Percentiles rank a stretch among this genome's conserved stretches.
These are phyloP conservation scores for Laspeyria flexula DNA, from an alignment of 2,888 invertebrate species.

Conservation along the genomic window DNA sequence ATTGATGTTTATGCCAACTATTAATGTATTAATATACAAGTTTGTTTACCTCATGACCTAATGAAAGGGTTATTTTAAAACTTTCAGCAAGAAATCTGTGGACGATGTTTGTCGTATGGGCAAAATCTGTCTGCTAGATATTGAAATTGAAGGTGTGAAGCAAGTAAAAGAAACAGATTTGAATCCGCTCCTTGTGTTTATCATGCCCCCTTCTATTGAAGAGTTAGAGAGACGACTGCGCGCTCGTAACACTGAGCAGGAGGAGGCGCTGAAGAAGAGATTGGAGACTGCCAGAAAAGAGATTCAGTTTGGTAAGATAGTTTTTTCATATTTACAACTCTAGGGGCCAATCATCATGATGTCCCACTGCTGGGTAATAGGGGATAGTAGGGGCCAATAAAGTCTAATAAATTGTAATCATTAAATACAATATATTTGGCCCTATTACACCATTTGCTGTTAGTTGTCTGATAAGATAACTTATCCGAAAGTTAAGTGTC, in stretches of 20 bases:
- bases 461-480: too few relatives aligned
- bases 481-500: too few relatives aligned
- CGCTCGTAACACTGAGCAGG: slow-evolving; percentile 95
- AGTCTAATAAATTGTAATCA: too few relatives aligned
- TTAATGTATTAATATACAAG: neutral
- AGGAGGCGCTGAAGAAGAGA: slow-evolving; percentile 92
- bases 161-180: slow-evolving; percentile 92
- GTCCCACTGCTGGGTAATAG: too few relatives aligned
- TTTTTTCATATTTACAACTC: neutral
- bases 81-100: slow-evolving; percentile 93
- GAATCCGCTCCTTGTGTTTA: slow-evolving; percentile 94
- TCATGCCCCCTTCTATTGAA: slow-evolving; percentile 95
- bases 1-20: too few relatives aligned
- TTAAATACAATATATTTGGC: too few relatives aligned
- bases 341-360: too few relatives aligned
- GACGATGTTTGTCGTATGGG: slow-evolving; percentile 92
- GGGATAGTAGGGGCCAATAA: too few relatives aligned
- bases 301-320: slow-evolving; percentile 91
- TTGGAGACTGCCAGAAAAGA: slow-evolving; percentile 92
- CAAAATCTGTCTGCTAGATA: slow-evolving; percentile 96
- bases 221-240: slow-evolving; percentile 91
- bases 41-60: slow-evolving; percentile 8
- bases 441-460: too few relatives aligned
- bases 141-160: slow-evolving; percentile 97
- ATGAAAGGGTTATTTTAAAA: slow-evolving; percentile 21